Evolutionary conservation across 2,797 vertebrate genomes (phyloP).

Genomic region (Lithobates sylvaticus): DNA sequence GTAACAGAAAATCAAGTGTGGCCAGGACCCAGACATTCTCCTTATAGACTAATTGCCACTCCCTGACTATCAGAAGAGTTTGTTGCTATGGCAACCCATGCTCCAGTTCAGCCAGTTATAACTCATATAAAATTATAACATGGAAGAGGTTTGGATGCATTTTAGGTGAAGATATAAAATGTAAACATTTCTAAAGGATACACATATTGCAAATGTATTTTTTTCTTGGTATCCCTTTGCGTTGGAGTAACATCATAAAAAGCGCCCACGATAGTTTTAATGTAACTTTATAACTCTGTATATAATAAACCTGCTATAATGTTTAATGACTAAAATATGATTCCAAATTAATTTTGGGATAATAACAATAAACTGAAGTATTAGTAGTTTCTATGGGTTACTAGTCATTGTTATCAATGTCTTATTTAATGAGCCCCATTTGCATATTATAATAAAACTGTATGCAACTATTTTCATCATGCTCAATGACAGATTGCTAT

Average conservation of each 20-base stretch:
- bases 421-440: no score
- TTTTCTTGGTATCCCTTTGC: background rate
- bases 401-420: no score
- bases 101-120: slow-evolving; percentile 1
- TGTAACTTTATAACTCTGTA: no score
- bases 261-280: background rate
- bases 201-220: background rate
- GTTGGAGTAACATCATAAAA: no score
- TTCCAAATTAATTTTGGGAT: no score
- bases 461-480: no score
- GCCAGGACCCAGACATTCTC: slow-evolving; percentile 20
- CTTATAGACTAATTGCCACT: slow-evolving; percentile 39
- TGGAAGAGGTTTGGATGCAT: background rate
- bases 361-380: no score
- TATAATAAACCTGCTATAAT: background rate
- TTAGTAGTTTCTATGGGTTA: no score
- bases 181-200: background rate
- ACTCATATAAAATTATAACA: slow-evolving; percentile 11
- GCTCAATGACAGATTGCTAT: no score
- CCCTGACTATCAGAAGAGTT: slow-evolving; percentile 31
- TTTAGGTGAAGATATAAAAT: background rate
- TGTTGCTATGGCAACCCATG: slow-evolving; percentile 41
- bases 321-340: background rate
- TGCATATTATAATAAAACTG: no score
- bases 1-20: background rate